Evolutionary conservation across 2,888 invertebrate genomes (phyloP).

Genomic region (Byasa hedistus): DNA sequence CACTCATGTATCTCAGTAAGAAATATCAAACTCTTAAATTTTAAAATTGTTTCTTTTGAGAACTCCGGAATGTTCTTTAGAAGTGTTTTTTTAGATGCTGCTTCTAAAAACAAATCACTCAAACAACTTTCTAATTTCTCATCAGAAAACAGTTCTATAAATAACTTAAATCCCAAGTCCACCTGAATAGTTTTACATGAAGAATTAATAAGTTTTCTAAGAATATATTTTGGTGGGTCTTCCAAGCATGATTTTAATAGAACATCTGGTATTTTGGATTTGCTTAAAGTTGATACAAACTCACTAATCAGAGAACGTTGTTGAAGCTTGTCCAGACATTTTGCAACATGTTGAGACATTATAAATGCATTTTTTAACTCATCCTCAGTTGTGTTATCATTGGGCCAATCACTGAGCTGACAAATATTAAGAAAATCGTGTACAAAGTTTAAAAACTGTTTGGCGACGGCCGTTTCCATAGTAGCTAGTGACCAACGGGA

Average conservation of each 20-base stretch:
- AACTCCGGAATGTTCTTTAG: conserved; percentile 51
- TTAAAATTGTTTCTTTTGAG: conserved; percentile 48
- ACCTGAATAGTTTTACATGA: conserved; percentile 49
- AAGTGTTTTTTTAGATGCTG: conserved; percentile 63
- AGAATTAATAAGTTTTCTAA: conserved; percentile 64
- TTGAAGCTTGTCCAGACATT: conserved; percentile 68
- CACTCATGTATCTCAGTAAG: conserved; percentile 46
- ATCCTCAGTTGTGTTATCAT: conserved; percentile 56
- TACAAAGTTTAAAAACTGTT: conserved; percentile 74
- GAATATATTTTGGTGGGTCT: conserved; percentile 61
- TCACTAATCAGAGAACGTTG: conserved; percentile 62
- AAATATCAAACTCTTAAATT: conserved; percentile 57
- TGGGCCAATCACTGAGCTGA: conserved; percentile 71
- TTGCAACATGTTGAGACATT: conserved; percentile 77
- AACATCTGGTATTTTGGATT: conserved; percentile 42
- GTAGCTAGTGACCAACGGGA: conserved; percentile 30
- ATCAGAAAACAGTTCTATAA: conserved; percentile 56
- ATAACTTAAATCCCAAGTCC: conserved; percentile 56
- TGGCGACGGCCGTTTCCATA: conserved; percentile 66
- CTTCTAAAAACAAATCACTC: conserved; percentile 61
- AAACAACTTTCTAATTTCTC: conserved; percentile 55
- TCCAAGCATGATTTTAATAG: conserved; percentile 54
- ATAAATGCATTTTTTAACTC: conserved; percentile 78
- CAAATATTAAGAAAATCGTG: conserved; percentile 75
- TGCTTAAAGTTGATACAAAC: conserved; percentile 54